A percentile compares a stretch with the other conserved stretches of the same genome.
Conservation (phyloP, 2,797 vertebrate species). For the Bradypodion ventrale region DNA sequence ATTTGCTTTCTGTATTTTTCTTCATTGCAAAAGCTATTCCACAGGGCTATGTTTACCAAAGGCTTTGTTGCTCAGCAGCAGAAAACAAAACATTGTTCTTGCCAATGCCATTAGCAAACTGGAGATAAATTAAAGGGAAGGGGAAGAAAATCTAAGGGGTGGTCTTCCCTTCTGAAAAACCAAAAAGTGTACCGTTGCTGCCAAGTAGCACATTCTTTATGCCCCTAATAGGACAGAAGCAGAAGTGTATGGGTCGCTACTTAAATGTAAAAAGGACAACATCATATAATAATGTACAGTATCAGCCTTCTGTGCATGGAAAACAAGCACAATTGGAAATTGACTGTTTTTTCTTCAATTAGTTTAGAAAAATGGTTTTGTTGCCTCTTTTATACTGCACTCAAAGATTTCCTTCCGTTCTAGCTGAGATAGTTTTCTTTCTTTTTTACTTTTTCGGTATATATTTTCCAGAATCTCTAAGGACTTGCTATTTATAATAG, state of each 20-base stretch:
- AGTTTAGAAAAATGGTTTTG: no score
- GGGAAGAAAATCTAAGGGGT: background rate
- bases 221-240: background rate
- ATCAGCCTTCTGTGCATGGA: background rate
- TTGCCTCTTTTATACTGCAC: no score
- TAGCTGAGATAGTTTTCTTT: no score
- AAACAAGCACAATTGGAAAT: no score
- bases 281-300: background rate
- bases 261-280: background rate
- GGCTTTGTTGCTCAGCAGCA: conserved; percentile 19
- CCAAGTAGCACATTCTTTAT: background rate
- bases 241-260: background rate
- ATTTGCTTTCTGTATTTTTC: background rate
- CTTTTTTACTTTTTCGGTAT: no score
- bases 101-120: background rate
- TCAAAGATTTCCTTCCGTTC: no score
- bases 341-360: no score
- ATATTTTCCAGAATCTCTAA: no score
- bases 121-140: background rate
- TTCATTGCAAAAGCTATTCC: background rate
- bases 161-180: background rate
- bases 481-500: no score
- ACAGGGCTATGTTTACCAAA: conserved; percentile 12
- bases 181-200: background rate
- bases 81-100: conserved; percentile 4